Evolutionary conservation across 2,113 vertebrate genomes (phyloP), one percentile per base, ranked within the genome.

Genomic region (Grammomys surdaster): DNA sequence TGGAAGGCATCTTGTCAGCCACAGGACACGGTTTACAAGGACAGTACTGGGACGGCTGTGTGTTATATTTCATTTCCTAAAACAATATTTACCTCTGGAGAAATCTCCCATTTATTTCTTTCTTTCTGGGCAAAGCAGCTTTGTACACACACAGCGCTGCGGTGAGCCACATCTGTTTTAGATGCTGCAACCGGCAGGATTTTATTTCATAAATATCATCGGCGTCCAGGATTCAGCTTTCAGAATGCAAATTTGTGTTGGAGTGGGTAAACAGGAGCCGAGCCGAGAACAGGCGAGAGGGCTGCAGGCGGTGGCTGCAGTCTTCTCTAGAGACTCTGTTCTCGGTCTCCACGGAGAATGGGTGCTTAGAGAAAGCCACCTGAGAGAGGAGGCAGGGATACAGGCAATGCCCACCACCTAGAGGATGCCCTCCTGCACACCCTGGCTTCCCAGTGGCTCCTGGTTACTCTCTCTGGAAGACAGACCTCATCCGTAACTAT

Each of bases 401-500:
- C 72, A 91, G 69, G 90, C 93, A 78, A 87, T 48, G 67, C 67
- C 54, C 54, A 46, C 40, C 31, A 86, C 95, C 90, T 80, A 72
- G 48, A 97, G 97, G 92, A 98, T 98, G 91, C 88, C 98, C 98
- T 95, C 93, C 91, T n/a, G 92, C 93, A 92, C 93, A 96, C 91
- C 94, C 98, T 89, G 70, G 91, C 72, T 96, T 97, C 98, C 98
- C 98, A 96, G 97, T 97, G 95, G 88, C 95, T 96, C 88, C 77
- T 80, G 95, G 75, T 96, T 69, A 22, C 75, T 96, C 97, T 98
- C 94, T 67, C 96, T 98, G 95, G 97, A 98, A 97, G 96, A 93
- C 97, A 98, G 98, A 97, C 97, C 96, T 98, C 98, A 98, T 98
- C 98, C 98, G 97, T 98, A 98, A 98, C 98, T 98, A 98, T 98